Base-by-base conservation (phyloP, 2,888 invertebrate genomes). In the Dryobota labecula region DNA sequence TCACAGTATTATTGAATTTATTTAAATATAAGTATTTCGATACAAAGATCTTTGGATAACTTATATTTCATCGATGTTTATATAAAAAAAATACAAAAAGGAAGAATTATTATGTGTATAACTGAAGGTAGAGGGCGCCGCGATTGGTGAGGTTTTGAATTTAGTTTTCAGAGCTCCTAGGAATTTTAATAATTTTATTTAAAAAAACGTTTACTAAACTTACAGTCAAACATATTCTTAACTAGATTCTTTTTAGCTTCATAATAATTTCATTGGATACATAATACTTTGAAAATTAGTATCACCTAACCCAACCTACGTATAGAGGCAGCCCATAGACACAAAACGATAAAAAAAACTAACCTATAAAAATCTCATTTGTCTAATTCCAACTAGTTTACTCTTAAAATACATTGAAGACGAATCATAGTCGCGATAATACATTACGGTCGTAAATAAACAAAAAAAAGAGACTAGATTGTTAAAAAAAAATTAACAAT, bases 381-480 rank as follows among this genome's bases (percentile, higher is more conserved):
- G 74, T 76, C 75, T 83, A 85, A 78, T 77, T 85, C 73, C 74
- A 86, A 86, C 80, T 84, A 87, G 76, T 76, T 73, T 73, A 79
- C 76, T 83, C 78, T 70, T 85, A 84, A 84, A 79, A 80, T 83
- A 87, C 74, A 76, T 76, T 84, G 82, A 87, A 84, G 84, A 84
- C 84, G 88, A 89, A 87, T 70, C 76, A 73, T 86, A 88, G 86
- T 89, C 89, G 83, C 88, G 83, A 90, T 91, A 92, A 92, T 93
- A 93, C 92, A 91, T 92, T 91, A 91, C 88, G 91, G 91, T 89
- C 88, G 77, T 89, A 89, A 92, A 90, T 85, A 90, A 91, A 92
- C 89, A 88, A 91, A 92, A 90, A 88, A 92, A 91, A 91, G 91
- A 92, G 95, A 95, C 95, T 95, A 95, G 95, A 95, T 91, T 92